These are phyloP conservation scores for Lonchura striata DNA, from an alignment of 2,113 vertebrate species.

Conservation along the genomic window DNA sequence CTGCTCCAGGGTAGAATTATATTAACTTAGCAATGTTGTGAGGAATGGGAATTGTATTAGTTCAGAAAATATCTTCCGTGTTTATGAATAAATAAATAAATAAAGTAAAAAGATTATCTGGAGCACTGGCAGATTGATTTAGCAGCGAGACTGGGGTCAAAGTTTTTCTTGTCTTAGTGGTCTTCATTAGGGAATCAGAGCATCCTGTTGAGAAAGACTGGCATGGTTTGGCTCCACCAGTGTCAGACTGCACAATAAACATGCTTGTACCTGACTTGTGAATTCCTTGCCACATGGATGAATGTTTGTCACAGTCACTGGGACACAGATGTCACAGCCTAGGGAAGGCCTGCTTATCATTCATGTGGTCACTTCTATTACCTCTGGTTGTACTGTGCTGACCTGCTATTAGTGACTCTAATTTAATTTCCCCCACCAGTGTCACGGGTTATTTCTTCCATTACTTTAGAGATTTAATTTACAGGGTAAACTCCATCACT, in stretches of 20 bases:
- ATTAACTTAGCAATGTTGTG: not conserved
- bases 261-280: conserved; percentile 64
- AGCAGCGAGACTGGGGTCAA: not conserved
- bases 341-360: conserved; percentile 74
- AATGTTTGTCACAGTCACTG: conserved; percentile 61
- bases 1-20: not conserved
- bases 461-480: conserved; percentile 81
- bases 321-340: conserved; percentile 68
- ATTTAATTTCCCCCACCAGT: conserved; percentile 81
- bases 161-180: conserved; percentile 69
- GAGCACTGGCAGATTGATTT: conserved; percentile 53
- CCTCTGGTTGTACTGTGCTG: conserved; percentile 64
- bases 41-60: not conserved
- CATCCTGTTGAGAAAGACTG: conserved; percentile 56
- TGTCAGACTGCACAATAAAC: conserved; percentile 30
- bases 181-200: conserved; percentile 55
- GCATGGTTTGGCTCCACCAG: conserved; percentile 8
- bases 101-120: not conserved
- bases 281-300: conserved; percentile 68
- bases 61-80: conserved; percentile 59
- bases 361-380: conserved; percentile 80
- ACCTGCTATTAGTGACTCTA: conserved; percentile 80
- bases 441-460: conserved; percentile 78
- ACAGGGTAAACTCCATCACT: conserved; percentile 73
- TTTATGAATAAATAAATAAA: not conserved